Conservation (phyloP, 2,113 vertebrate genomes). For the Rhombomys opimus region DNA sequence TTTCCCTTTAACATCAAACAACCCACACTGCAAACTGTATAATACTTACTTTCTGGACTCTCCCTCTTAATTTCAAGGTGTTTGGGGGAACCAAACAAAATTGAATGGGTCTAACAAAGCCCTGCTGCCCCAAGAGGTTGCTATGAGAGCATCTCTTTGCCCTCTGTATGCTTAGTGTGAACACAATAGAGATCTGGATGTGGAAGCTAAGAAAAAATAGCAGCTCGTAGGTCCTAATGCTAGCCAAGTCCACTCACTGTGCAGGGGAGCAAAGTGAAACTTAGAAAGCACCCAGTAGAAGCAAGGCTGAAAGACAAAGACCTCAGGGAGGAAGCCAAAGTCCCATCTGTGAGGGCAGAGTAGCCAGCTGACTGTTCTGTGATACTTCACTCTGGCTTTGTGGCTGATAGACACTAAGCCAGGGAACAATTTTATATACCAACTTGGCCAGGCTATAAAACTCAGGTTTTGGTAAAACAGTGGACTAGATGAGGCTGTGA, state of each 20-base stretch:
- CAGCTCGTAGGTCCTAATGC: neutral
- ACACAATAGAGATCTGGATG: neutral
- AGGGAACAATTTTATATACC: neutral
- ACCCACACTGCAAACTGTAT: neutral
- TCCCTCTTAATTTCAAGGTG: neutral
- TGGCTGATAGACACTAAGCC: neutral
- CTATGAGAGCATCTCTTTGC: neutral
- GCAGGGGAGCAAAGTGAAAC: neutral
- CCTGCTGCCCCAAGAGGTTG: neutral
- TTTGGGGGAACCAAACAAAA: neutral
- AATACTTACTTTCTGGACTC: neutral
- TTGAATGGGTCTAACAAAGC: neutral
- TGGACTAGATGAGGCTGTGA: neutral
- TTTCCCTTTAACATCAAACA: neutral
- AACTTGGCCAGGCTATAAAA: neutral
- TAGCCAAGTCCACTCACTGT: neutral
- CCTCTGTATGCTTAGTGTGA: neutral
- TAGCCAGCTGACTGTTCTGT: too few relatives aligned
- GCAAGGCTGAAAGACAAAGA: neutral
- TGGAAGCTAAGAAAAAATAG: neutral
- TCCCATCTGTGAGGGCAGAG: neutral
- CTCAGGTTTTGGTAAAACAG: neutral
- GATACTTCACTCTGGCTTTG: neutral
- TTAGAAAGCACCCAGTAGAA: neutral
- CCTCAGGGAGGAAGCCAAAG: neutral